Evolutionary conservation across 2,797 vertebrate species (phyloP), one percentile per base, ranked within the genome.

Genomic region (Ctenochaetus hawaiiensis): DNA sequence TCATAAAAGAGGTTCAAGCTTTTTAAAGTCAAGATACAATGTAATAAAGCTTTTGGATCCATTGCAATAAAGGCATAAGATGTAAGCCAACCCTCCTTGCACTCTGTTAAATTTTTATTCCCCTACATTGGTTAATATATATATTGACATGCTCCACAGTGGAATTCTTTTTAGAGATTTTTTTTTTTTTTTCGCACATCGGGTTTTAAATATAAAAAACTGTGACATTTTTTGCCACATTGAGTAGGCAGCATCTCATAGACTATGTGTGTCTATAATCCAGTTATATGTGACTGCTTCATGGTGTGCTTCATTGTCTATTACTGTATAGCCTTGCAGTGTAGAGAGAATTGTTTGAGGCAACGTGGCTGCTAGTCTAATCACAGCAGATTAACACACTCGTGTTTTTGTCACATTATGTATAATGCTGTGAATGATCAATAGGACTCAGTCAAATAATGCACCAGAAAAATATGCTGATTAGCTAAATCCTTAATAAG

Each of bases 281-380:
- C 66, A 74, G 52, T 88, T 91, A 83, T 65, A 80, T 77, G 71
- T 75, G 67, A 45, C 67, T 67, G 60, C 80, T 62, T 78, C 63
- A 63, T 72, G 65, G 65, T 80, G 80, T 67, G 47, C 67, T 69
- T 23, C 70, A 61, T 83, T 81, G 75, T 80, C 60, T 77, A 26
- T 87, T 67, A 86, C 68, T 84, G 57, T n/a, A 54, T 53, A 43
- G 65, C 65, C 9, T 18, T 53, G 16, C 34, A 53, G 72, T 72
- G 39, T 47, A 26, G 30, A 41, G 65, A 48, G 37, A 79, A 67
- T 64, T 72, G 30, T 74, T 56, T 26, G 39, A 65, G 58, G 63
- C 67, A 75, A 54, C 58, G 60, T 37, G 43, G 48, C 57, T 57
- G 14, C 64, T 53, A 51, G 37, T 83, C 6, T 41, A 64, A 71